Evolutionary conservation across 2,113 vertebrate genomes (phyloP), one percentile per base, ranked within the genome.

Genomic region (Columba janthina): DNA sequence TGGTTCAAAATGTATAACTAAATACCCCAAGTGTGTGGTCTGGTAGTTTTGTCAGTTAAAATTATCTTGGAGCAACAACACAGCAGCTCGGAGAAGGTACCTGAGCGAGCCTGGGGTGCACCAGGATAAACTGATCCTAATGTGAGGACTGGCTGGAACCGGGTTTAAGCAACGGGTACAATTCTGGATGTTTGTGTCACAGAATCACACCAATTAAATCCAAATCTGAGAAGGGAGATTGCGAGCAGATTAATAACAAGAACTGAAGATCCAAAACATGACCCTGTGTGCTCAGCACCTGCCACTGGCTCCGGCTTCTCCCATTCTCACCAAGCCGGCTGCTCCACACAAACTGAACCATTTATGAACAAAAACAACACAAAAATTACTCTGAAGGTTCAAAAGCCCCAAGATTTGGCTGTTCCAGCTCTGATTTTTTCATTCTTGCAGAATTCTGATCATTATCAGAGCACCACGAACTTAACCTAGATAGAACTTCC

Each of bases 171-270:
- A 87, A 93, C 46, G 64, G 56, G 48, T 36, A 60, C 4, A 15
- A 8, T 29, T 14, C 32, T 60, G 86, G 48, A 42, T 44, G 44
- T 31, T 61, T n/a, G 38, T 8, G 19, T 19, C 84, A 76, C 44
- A 64, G 28, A 88, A 72, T 31, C 64, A 73, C 13, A 1, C 80
- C 85, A 88, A 67, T 62, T 70, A 22, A 40, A 14, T 57, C 69
- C 81, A 85, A 93, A 95, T 61, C 61, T 12, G 56, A 96, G 67
- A 89, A 91, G 65, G 51, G 70, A 95, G 54, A 70, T 74, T 76
- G 51, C 21, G 10, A 76, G 20, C 24, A 67, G 34, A 40, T 36
- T 32, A 69, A 85, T 32, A 83, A 62, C 62, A 53, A 61, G 16
- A 90, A 38, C 0, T 6, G 51, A 70, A 88, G 66, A 74, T 31